phyloP scores from a whole-genome alignment of 2,888 invertebrate genomes.

The Graphium colonna region DNA sequence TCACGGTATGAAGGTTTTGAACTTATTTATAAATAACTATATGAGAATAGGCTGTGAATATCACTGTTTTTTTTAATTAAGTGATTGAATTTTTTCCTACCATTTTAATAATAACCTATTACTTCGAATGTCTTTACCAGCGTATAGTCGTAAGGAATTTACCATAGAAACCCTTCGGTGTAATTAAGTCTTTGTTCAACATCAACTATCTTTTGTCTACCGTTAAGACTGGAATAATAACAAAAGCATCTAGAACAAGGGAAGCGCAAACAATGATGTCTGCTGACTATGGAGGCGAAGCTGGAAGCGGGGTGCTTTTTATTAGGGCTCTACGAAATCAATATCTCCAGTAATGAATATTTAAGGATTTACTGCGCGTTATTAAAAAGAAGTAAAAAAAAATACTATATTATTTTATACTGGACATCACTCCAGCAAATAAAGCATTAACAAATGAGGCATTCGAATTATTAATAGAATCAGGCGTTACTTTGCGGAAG shows the following conservation, averaged over 20 bases:
- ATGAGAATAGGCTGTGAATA: too few species aligned
- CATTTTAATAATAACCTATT: not conserved
- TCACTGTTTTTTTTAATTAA: not conserved
- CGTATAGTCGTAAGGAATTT: conserved; percentile 53
- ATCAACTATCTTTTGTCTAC: conserved; percentile 63
- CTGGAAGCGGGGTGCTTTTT: conserved; percentile 43
- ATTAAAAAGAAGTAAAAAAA: too few species aligned
- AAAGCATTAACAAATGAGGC: too few species aligned
- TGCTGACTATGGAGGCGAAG: conserved; percentile 55
- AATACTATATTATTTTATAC: too few species aligned
- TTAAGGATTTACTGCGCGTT: too few species aligned
- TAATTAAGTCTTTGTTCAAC: conserved; percentile 71
- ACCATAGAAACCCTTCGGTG: conserved; percentile 50
- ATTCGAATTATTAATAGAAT: too few species aligned
- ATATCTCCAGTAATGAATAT: conserved; percentile 13
- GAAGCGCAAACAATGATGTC: conserved; percentile 69
- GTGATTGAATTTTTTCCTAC: not conserved
- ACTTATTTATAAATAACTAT: too few species aligned
- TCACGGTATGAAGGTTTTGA: too few species aligned
- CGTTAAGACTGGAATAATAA: conserved; percentile 58
- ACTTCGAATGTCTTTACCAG: conserved; percentile 21
- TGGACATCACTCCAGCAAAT: too few species aligned
- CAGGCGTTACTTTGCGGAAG: too few species aligned
- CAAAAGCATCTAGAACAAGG: conserved; percentile 59
- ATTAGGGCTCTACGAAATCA: conserved; percentile 34